Percentiles rank a stretch among this genome's conserved stretches.
These are phyloP conservation scores for Gymnopithys bicolor DNA, from an alignment of 2,797 vertebrate genomes.

Conservation along the genomic window DNA sequence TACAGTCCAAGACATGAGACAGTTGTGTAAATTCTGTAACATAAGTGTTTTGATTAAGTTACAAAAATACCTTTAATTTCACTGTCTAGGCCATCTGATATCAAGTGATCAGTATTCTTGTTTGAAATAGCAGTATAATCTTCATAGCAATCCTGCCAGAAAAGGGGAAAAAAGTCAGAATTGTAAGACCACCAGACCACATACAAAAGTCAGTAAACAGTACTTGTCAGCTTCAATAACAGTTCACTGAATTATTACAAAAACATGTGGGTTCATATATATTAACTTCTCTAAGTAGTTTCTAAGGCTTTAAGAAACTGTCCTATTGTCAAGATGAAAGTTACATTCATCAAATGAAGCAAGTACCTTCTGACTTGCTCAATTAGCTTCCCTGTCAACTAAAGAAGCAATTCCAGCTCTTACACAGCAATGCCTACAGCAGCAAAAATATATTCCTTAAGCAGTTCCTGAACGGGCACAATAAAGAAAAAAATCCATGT, in stretches of 20 bases:
- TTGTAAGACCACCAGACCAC: not conserved
- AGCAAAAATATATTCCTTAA: not conserved
- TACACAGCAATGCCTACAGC: not conserved
- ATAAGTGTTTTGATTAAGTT: not conserved
- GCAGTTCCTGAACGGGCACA: not conserved
- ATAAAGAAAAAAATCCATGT: not conserved
- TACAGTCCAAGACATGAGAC: not conserved
- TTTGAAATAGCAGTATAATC: conserved; percentile 78
- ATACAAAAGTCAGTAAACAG: not conserved
- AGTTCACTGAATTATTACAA: not conserved
- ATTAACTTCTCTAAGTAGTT: not conserved
- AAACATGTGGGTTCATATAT: not conserved
- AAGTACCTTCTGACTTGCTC: not conserved
- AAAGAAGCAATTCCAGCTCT: not conserved
- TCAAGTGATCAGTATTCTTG: conserved; percentile 79
- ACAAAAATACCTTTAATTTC: conserved; percentile 83
- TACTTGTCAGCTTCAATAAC: not conserved
- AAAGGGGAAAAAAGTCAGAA: not conserved
- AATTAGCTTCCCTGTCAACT: not conserved
- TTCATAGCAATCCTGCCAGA: conserved; percentile 83
- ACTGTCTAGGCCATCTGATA: conserved; percentile 79
- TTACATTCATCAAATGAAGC: not conserved
- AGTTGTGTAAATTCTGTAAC: not conserved
- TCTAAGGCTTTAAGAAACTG: not conserved
- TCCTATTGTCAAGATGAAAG: not conserved